A percentile compares a stretch with the other conserved stretches of the same genome.
Conservation (phyloP, 2,888 invertebrate genomes). For the Dusona sp. region DNA sequence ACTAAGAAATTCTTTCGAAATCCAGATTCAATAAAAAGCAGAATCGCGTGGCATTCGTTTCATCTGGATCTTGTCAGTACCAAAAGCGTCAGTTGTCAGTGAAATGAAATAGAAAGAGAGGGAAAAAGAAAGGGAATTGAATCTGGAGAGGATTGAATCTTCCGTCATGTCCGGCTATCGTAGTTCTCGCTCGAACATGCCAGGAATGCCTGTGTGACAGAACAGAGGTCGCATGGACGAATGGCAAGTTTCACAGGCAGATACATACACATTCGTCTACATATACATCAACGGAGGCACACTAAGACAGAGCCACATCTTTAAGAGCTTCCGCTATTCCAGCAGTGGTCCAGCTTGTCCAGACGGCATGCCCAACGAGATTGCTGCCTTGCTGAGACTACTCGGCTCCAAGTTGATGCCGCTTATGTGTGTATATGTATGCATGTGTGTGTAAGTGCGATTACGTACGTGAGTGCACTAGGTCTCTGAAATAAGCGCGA, state of each 20-base stretch:
- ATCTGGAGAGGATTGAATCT: conserved; percentile 46
- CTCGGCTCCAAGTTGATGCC: conserved; percentile 54
- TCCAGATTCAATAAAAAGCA: conserved; percentile 72
- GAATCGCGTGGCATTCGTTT: conserved; percentile 68
- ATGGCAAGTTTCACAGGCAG: neutral
- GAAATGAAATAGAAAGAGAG: neutral
- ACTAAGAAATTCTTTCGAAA: conserved; percentile 71
- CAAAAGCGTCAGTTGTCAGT: conserved; percentile 13
- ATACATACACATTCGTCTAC: neutral
- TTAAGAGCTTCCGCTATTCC: conserved; percentile 48
- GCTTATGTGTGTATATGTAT: neutral
- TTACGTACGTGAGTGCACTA: conserved; percentile 5
- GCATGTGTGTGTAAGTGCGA: neutral
- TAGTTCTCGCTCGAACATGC: conserved; percentile 47
- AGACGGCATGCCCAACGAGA: conserved; percentile 56
- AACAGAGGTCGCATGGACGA: conserved; percentile 22
- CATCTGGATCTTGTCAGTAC: conserved; percentile 15
- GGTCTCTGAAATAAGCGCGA: neutral
- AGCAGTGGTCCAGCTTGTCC: conserved; percentile 54
- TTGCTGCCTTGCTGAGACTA: conserved; percentile 54
- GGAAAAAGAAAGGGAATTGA: neutral
- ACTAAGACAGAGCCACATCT: conserved; percentile 7
- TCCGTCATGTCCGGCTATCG: conserved; percentile 35
- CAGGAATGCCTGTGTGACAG: conserved; percentile 46
- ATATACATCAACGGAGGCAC: neutral